Conservation (phyloP, 2,797 vertebrate genomes). For the Lepidocolaptes lacrymiger region DNA sequence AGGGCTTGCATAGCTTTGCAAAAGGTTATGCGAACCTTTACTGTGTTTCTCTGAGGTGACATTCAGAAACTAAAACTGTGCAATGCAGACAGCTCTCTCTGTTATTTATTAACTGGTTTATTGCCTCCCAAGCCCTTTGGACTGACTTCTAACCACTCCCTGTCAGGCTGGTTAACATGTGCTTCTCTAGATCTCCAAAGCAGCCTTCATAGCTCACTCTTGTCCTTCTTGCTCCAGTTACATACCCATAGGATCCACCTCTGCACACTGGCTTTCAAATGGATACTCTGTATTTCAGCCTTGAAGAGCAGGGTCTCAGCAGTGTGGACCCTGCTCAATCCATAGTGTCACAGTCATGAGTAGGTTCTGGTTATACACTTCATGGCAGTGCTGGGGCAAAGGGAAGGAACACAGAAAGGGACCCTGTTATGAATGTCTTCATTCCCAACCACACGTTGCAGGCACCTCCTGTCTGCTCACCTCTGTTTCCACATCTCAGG, state of each 20-base stretch:
- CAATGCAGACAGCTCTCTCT: not conserved
- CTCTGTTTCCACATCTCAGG: not conserved
- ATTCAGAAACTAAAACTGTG: not conserved
- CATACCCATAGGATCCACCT: not conserved
- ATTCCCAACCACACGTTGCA: fast-evolving
- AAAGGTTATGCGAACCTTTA: not conserved
- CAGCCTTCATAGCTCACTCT: fast-evolving
- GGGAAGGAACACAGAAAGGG: not conserved
- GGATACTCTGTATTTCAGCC: not conserved
- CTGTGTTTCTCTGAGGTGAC: not conserved
- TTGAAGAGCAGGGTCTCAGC: not conserved
- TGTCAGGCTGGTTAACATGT: not conserved
- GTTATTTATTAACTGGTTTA: conserved; percentile 63
- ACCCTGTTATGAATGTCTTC: not conserved
- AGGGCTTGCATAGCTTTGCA: not conserved
- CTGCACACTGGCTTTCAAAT: fast-evolving
- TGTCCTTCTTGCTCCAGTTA: fast-evolving
- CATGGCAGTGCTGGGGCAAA: not conserved
- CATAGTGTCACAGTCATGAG: fast-evolving
- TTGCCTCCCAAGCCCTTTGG: conserved; percentile 43
- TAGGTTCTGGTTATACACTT: not conserved
- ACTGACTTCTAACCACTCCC: not conserved
- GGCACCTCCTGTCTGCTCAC: not conserved
- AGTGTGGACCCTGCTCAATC: not conserved
- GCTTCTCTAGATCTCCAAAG: not conserved